Base-by-base conservation (phyloP, 2,888 invertebrate species). In the Drosophila nr. perissopoda region DNA sequence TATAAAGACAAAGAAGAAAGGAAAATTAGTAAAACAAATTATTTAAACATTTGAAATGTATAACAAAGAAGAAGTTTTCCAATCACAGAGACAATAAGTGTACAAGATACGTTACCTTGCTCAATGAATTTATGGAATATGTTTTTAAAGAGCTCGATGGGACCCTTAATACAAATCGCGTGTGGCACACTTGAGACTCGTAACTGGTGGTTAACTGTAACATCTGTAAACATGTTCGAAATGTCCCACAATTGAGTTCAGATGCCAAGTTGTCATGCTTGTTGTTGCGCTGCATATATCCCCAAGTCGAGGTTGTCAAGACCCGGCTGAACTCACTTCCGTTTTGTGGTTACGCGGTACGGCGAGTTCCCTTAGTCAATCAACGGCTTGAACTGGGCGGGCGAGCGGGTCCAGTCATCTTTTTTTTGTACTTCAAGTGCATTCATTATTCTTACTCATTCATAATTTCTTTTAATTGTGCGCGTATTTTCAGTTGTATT, bases 401-500 rank as follows among this genome's bases (percentile, higher is more conserved):
- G 31, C 46, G 46, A 64, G 62, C 74, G 67, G 76, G 81, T 51
- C 75, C 71, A 78, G 69, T 76, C 82, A 76, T n/a, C 18, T 11
- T 25, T n/a, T 34, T 21, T 4, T 27, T 29, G 18, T 21, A 48
- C 76, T 75, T 82, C 79, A 79, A 83, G 80, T 79, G 81, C 82
- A 70, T 69, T 76, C 48, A 69, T 61, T 79, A 66, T 71, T 70
- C 52, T 74, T 80, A 76, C 77, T 80, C 89, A 88, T 89, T 87
- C 82, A 88, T 87, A 85, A 87, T 82, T 83, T 80, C 71, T 76
- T 75, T 89, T 87, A 87, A 88, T 88, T 88, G 81, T 53, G 53
- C 57, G 62, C 58, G 72, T 73, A 73, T 74, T 69, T 58, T 59
- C 42, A 38, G 49, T 46, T 46, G 27, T 38, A 42, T 29, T 40